phyloP scores from a whole-genome alignment of 2,113 vertebrate genomes.

The Hemiscyllium ocellatum region DNA sequence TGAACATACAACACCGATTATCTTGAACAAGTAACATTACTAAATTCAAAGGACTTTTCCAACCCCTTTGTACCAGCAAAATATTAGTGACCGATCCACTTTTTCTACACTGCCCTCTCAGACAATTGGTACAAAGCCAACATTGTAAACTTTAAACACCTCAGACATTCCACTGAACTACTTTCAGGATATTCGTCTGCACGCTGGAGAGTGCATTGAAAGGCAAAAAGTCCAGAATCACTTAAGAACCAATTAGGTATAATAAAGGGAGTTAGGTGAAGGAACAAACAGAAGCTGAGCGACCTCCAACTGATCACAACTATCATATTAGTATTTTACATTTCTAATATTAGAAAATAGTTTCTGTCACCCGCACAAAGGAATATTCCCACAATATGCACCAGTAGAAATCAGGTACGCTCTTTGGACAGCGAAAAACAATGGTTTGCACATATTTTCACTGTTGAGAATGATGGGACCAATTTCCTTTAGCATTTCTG shows the following conservation, averaged over 20 bases:
- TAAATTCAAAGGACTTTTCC: neutral
- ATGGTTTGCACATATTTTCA: neutral
- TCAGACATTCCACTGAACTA: neutral
- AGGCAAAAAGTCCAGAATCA: neutral
- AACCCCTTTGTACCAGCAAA: neutral
- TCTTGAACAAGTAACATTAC: neutral
- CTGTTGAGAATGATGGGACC: neutral
- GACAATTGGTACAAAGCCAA: neutral
- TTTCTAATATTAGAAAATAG: neutral
- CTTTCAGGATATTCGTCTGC: neutral
- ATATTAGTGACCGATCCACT: too few relatives aligned
- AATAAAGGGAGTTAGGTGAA: neutral
- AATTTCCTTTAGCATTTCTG: neutral
- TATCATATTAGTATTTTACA: neutral
- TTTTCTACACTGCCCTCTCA: neutral
- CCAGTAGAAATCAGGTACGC: neutral
- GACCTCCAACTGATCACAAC: neutral
- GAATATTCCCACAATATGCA: neutral
- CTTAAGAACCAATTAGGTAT: neutral
- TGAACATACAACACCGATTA: neutral
- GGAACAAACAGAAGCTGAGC: neutral
- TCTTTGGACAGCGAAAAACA: neutral
- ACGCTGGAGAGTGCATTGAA: too few relatives aligned
- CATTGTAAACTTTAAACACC: neutral
- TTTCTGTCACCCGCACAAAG: neutral